Evolutionary conservation across 1,140 invertebrate genomes (phyloP).

Genomic region (Drosophila pruinosa): DNA sequence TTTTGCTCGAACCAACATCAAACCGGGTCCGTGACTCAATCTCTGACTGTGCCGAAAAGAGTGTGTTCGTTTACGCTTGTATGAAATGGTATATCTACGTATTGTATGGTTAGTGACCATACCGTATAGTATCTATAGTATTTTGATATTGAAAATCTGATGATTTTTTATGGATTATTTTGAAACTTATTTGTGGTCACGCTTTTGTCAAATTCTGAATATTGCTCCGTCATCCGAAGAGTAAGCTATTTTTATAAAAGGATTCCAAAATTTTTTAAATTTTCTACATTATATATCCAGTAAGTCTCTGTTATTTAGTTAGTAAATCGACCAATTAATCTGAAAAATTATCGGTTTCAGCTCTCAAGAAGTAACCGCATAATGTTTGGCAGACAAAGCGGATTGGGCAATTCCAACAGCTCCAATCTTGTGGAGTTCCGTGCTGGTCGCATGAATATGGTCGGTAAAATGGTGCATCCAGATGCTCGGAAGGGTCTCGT

Average conservation of each 20-base stretch:
- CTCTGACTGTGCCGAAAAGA: no score
- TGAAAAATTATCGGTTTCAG: conserved; percentile 13
- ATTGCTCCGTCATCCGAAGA: conserved; percentile 59
- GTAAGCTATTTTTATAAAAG: conserved; percentile 30
- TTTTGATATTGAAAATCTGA: not conserved
- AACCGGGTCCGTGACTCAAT: no score
- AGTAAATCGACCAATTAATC: not conserved
- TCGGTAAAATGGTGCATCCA: conserved; percentile 96
- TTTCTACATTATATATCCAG: conserved; percentile 68
- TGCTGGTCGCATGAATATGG: conserved; percentile 98
- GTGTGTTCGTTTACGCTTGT: no score
- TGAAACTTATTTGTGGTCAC: not conserved
- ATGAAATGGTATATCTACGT: no score
- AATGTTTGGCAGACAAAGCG: conserved; percentile 81
- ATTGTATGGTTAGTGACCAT: no score
- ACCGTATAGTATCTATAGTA: no score
- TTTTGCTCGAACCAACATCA: no score
- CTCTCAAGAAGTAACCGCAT: conserved; percentile 63
- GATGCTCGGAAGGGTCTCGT: conserved; percentile 97
- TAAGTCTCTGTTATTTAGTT: conserved; percentile 18
- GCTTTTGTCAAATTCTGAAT: not conserved
- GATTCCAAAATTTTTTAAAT: conserved; percentile 42
- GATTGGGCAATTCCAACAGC: conserved; percentile 91
- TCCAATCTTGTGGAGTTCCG: conserved; percentile 96
- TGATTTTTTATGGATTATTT: not conserved